Evolutionary conservation across 1,140 invertebrate species (phyloP).

Genomic region (Drosophila prosaltans): DNA sequence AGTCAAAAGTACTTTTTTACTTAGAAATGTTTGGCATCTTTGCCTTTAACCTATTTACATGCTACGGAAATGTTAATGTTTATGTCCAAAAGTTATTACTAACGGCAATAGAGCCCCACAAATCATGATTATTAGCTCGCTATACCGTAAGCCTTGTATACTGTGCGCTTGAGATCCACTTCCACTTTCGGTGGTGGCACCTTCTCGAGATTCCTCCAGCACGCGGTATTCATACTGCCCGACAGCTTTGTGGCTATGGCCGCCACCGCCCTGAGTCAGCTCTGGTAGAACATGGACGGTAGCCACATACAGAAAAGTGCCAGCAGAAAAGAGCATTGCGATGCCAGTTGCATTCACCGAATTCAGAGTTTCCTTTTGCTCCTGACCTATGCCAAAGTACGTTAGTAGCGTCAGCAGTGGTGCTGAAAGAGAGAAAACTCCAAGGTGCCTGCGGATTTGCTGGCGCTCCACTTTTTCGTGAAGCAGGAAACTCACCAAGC

Average conservation of each 20-base stretch:
- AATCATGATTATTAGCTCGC: slow-evolving; percentile 93
- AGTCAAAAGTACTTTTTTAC: slow-evolving; percentile 7
- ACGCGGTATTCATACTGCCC: slow-evolving; percentile 61
- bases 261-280: slow-evolving; percentile 85
- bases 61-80: slow-evolving; percentile 87
- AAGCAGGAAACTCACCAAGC: slow-evolving; percentile 97
- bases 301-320: slow-evolving; percentile 99
- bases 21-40: slow-evolving; percentile 4
- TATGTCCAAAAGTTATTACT: slow-evolving; percentile 94
- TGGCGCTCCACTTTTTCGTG: slow-evolving; percentile 95
- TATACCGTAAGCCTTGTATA: slow-evolving; percentile 86
- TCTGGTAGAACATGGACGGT: slow-evolving; percentile 99
- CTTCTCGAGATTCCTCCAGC: slow-evolving; percentile 57
- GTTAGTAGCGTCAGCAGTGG: slow-evolving; percentile 95
- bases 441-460: slow-evolving; percentile 93
- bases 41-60: slow-evolving; percentile 1
- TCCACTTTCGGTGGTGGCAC: slow-evolving; percentile 14
- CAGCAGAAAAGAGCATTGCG: slow-evolving; percentile 99
- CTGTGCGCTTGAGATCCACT: slow-evolving; percentile 83
- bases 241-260: slow-evolving; percentile 47
- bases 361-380: slow-evolving; percentile 89
- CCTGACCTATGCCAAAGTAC: slow-evolving; percentile 96
- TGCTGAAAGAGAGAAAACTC: slow-evolving; percentile 97
- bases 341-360: slow-evolving; percentile 94
- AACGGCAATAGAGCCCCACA: slow-evolving; percentile 86